Base-by-base conservation (phyloP, 2,888 invertebrate species). In the Meliscaeva auricollis region DNA sequence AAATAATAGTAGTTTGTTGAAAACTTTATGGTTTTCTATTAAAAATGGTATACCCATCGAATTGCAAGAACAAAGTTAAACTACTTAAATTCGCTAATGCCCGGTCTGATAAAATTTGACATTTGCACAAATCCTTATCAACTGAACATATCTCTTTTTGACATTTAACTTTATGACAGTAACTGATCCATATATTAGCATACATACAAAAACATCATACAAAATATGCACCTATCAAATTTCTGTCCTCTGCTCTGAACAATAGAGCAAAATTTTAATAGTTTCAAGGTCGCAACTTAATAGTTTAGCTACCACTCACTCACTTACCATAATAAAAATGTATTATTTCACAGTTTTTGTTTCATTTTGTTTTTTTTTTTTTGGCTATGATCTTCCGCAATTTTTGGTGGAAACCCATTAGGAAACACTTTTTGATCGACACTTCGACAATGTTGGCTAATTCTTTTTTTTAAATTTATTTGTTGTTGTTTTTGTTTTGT, bases 361-460 rank as follows among this genome's bases (percentile, higher is more conserved):
- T n/a, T n/a, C n/a, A n/a, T n/a, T n/a, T 60, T 41, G n/a, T 41
- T 60, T 60, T 26, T n/a, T 3, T 44, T 17, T 11, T 56, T 17
- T 20, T 58, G 6, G 35, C 38, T 58, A 17, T 38, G 35, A 62
- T 62, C 62, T 62, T 62, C 62, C 62, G 44, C 26, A 62, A 26
- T 62, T 26, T 60, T 60, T 60, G 26, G 26, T 44, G 26, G 15
- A 41, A 62, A 44, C 15, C 9, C 11, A 62, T 62, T 62, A 62
- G 62, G 44, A 62, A 62, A 62, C 15, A 26, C 15, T 22, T 56
- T 64, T 46, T 46, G 44, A 64, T 64, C 17, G 62, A 64, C 62
- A 64, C 46, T 64, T 64, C 30, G 64, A 46, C 64, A 64, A 17
- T 17, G 30, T 64, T 64, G 30, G 46, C 46, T 30, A 64, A 64